A percentile compares a stretch with the other conserved stretches of the same genome.
phyloP scores from a whole-genome alignment of 2,797 vertebrate genomes.

The Coreius guichenoti region DNA sequence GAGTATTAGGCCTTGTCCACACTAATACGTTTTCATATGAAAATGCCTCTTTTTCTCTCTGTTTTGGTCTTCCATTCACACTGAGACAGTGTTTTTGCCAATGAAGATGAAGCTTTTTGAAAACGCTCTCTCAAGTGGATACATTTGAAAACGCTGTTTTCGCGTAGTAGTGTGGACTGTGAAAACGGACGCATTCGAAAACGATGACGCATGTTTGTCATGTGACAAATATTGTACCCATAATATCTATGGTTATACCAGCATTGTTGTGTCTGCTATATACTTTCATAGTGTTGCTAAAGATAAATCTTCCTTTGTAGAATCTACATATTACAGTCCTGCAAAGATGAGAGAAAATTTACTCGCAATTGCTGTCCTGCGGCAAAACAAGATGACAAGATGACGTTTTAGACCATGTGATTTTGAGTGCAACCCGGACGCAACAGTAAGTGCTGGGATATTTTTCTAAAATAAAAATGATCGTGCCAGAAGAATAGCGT shows the following conservation, averaged over 20 bases:
- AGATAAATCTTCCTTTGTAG: neutral
- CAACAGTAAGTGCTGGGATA: too few species aligned
- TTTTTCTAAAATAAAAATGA: too few species aligned
- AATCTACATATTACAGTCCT: neutral
- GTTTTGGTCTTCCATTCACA: neutral
- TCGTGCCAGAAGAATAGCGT: too few species aligned
- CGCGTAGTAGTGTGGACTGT: neutral
- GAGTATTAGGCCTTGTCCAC: too few species aligned
- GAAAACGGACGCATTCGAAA: neutral
- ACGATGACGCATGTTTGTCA: too few species aligned
- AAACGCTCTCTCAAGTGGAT: neutral
- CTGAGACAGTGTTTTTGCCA: neutral
- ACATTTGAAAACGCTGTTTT: neutral
- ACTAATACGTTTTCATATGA: neutral
- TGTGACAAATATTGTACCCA: neutral
- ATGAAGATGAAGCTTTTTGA: neutral
- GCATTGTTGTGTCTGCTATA: neutral
- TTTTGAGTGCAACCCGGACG: too few species aligned
- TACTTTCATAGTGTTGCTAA: neutral
- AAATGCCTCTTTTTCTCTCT: neutral
- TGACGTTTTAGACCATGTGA: too few species aligned
- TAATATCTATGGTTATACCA: neutral
- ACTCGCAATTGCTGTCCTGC: too few species aligned
- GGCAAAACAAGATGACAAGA: too few species aligned
- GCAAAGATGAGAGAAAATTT: too few species aligned